A percentile compares a stretch with the other conserved stretches of the same genome.
Evolutionary conservation across 2,888 invertebrate species (phyloP).

Genomic region (Plebejus anna): DNA sequence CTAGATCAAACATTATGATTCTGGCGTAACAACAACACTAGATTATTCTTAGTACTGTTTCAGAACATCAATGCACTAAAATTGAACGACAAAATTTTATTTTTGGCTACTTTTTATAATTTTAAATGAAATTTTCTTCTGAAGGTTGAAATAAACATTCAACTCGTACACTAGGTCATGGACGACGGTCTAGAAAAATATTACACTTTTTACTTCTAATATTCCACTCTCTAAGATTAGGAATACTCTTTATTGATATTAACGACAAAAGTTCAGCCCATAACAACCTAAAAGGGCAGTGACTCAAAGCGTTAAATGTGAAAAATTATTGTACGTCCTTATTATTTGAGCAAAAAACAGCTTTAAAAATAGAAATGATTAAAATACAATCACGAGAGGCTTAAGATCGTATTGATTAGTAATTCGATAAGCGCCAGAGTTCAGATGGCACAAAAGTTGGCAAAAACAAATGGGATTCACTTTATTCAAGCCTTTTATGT

Average conservation of each 20-base stretch:
- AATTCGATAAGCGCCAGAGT: neutral
- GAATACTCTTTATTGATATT: neutral
- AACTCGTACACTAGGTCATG: neutral
- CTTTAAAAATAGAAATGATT: constrained; percentile 15
- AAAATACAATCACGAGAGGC: neutral
- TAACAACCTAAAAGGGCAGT: neutral
- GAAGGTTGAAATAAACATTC: neutral
- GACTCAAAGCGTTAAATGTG: neutral
- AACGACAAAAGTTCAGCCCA: neutral
- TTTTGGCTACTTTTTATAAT: neutral
- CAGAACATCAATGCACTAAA: constrained; percentile 1
- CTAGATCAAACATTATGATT: neutral
- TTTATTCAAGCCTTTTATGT: too few relatives aligned
- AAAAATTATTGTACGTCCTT: neutral
- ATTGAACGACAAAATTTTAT: neutral
- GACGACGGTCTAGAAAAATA: neutral
- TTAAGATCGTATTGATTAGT: constrained; percentile 13
- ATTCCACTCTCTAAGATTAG: neutral
- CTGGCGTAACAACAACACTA: neutral
- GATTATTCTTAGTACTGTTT: neutral
- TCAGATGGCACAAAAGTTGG: neutral
- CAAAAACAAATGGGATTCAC: neutral
- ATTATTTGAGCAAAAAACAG: neutral
- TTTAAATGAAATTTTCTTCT: neutral
- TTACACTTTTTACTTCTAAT: neutral